Percentiles rank a stretch among this genome's conserved stretches.
Conservation (phyloP, 2,797 vertebrate species). For the Spinibarbus caldwelli region DNA sequence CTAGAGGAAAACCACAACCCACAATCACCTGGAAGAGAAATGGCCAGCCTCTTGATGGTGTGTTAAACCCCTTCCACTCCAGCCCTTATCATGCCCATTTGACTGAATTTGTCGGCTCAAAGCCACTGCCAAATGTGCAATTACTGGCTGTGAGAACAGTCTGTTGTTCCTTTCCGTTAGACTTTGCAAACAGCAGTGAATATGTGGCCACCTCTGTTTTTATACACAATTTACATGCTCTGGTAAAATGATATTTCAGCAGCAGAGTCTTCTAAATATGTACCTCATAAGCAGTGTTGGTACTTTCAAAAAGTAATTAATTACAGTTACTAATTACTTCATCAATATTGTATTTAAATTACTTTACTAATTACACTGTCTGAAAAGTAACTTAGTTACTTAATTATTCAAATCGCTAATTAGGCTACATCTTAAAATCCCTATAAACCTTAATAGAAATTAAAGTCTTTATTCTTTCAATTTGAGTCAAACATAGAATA, state of each 20-base stretch:
- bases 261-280: neutral
- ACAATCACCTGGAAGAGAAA: conserved; percentile 88
- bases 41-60: conserved; percentile 82
- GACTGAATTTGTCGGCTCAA: conserved; percentile 10
- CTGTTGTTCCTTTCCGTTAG: conserved; percentile 3
- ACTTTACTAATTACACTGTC: no score
- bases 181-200: neutral
- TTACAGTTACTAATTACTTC: no score
- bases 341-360: no score
- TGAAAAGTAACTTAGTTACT: no score
- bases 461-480: no score
- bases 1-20: conserved; percentile 85
- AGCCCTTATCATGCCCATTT: conserved; percentile 27
- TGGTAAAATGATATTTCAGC: neutral
- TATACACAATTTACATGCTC: neutral
- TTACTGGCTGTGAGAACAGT: conserved; percentile 13
- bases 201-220: neutral
- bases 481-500: no score
- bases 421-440: no score
- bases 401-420: no score
- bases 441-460: no score
- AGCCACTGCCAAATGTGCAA: conserved; percentile 23
- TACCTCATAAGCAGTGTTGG: neutral
- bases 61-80: conserved; percentile 55
- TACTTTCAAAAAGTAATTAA: no score